These are phyloP conservation scores for Antheraea mylitta DNA, from an alignment of 1,140 invertebrate species.

Conservation along the genomic window DNA sequence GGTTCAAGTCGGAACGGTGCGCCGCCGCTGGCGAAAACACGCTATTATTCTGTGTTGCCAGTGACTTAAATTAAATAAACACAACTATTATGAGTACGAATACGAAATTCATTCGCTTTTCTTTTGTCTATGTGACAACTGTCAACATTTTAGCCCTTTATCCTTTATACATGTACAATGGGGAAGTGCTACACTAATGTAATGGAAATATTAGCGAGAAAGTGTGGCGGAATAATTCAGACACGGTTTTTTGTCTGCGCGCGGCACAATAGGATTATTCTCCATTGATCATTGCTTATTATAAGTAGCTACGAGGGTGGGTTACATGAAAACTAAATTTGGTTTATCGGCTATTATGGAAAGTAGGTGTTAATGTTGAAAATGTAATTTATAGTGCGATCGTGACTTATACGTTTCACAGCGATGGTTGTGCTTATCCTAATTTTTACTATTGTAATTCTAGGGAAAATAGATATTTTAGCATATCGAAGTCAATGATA, in stretches of 20 bases:
- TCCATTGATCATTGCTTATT: conserved; percentile 77
- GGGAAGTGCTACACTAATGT: conserved; percentile 58
- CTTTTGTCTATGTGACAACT: conserved; percentile 68
- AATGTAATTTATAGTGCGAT: conserved; percentile 68
- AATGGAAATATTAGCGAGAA: conserved; percentile 73
- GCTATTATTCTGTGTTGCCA: conserved; percentile 68
- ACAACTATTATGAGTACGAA: conserved; percentile 62
- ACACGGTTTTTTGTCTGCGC: conserved; percentile 72
- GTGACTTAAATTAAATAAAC: conserved; percentile 76
- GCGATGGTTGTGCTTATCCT: not conserved
- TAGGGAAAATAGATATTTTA: not conserved
- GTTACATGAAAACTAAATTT: conserved; percentile 79
- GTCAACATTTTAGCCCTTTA: conserved; percentile 66
- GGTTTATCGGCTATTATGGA: conserved; percentile 78
- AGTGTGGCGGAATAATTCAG: conserved; percentile 74
- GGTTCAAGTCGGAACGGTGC: conserved; percentile 48
- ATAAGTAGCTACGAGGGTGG: conserved; percentile 74
- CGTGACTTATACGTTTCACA: conserved; percentile 65
- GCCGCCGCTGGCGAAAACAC: conserved; percentile 60
- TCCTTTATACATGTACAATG: conserved; percentile 58
- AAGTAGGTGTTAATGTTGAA: conserved; percentile 76
- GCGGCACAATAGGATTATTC: conserved; percentile 76
- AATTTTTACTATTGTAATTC: not conserved
- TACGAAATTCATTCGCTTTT: conserved; percentile 49
- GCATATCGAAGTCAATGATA: not conserved